phyloP scores from a whole-genome alignment of 37 sponge, comb jelly and placozoan genomes.

The Spongilla lacustris region DNA sequence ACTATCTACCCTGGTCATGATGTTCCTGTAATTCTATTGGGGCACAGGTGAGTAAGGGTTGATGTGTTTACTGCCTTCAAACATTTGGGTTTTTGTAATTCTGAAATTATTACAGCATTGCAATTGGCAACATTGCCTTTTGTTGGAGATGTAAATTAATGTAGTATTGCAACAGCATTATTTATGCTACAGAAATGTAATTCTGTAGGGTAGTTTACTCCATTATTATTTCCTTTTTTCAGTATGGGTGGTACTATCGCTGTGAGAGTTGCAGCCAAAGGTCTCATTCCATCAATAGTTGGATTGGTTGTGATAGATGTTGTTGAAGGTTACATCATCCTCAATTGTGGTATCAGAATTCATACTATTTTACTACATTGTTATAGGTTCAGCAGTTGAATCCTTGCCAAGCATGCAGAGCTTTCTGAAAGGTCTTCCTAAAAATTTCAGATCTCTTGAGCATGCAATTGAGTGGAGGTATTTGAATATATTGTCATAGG shows the following conservation, averaged over 20 bases:
- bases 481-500: not conserved
- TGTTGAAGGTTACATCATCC: slow-evolving; percentile 97
- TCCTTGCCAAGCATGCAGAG: slow-evolving; percentile 77
- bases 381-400: slow-evolving; percentile 84
- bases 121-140: too few species aligned
- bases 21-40: slow-evolving; percentile 82
- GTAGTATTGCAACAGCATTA: too few species aligned
- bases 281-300: slow-evolving; percentile 55
- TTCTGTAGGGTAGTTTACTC: too few species aligned
- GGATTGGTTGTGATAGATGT: slow-evolving; percentile 94
- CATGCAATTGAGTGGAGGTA: slow-evolving; percentile 95
- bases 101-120: too few species aligned
- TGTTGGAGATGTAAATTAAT: too few species aligned
- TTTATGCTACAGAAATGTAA: too few species aligned
- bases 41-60: slow-evolving; percentile 87
- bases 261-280: slow-evolving; percentile 65
- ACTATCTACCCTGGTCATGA: slow-evolving; percentile 26
- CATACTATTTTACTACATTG: too few species aligned
- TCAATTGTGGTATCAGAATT: too few species aligned
- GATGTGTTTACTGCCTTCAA: too few species aligned
- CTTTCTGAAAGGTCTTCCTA: slow-evolving; percentile 74
- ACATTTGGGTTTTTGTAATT: too few species aligned
- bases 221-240: not conserved
- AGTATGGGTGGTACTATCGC: slow-evolving; percentile 99
- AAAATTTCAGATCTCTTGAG: slow-evolving; percentile 63